Base-by-base conservation (phyloP, 2,888 invertebrate species). In the Euphydryas editha region DNA sequence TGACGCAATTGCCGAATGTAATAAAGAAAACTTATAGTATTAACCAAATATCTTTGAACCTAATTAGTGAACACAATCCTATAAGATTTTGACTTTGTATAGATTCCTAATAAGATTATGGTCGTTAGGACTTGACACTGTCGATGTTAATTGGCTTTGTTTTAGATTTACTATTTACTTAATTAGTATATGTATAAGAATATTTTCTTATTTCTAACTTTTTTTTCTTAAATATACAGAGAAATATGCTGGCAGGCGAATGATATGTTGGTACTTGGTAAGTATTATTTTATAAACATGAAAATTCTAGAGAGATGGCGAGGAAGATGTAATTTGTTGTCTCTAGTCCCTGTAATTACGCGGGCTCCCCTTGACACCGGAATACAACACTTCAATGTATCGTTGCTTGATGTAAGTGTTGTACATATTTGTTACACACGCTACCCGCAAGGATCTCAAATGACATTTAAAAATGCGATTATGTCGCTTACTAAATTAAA, bases 61-160 rank as follows among this genome's bases (percentile, higher is more conserved):
- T 67, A 67, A 67, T 67, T 67, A 67, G 67, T 63, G 56, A 59
- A 59, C 47, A 20, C 58, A 67, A 67, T 67, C 67, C 63, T 67
- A 59, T 67, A 67, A 67, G 56, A 47, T 56, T 63, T 24, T 36
- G 47, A 59, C 24, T 42, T 63, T 67, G 36, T 21, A 55, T 15
- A 21, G 51, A 60, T 57, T 57, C 57, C 21, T 54, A 54, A 54
- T 36, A 54, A n/a, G 54, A 30, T 54, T 54, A 54, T 54, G 36
- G 30, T 54, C 10, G 17, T 54, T 1, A 17, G 30, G 30, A 36
- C 11, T 36, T 54, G 30, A 54, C 17, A 30, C 30, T 54, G 54
- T 36, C 30, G 36, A n/a, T 36, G 17, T n/a, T 54, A 54, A 36
- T 30, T 54, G 36, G 54, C 17, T 54, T 51, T 21, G 15, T 13